Conservation (phyloP, 2,888 invertebrate genomes). For the Mythimna loreyi region DNA sequence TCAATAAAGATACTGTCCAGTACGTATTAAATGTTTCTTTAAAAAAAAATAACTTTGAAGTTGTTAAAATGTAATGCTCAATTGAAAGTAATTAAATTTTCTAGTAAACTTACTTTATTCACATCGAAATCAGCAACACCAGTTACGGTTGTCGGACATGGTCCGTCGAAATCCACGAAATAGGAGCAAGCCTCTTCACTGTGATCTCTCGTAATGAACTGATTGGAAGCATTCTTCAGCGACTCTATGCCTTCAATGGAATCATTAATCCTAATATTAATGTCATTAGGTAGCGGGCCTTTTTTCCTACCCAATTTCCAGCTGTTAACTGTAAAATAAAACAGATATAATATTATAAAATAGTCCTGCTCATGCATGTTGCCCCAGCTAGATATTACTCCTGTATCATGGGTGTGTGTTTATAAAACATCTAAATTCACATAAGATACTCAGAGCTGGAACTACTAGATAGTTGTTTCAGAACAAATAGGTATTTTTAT, state of each 20-base stretch:
- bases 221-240: rapidly evolving
- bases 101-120: slow-evolving; percentile 1
- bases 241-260: neutral
- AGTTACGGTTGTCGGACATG: slow-evolving; percentile 66
- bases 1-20: no score
- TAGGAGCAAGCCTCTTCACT: neutral
- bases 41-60: no score
- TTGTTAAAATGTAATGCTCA: no score
- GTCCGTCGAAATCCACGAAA: slow-evolving; percentile 72
- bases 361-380: no score
- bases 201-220: slow-evolving; percentile 5
- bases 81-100: neutral
- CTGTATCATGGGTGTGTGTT: no score
- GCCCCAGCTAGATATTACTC: no score
- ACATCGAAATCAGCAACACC: slow-evolving; percentile 74
- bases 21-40: no score
- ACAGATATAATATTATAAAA: no score
- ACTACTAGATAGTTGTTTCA: no score
- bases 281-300: neutral
- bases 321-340: slow-evolving; percentile 23
- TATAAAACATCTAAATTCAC: no score
- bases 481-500: no score
- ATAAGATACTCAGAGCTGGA: no score
- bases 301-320: slow-evolving; percentile 36
- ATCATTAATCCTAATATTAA: neutral